Evolutionary conservation across 2,888 invertebrate species (phyloP), one percentile per base, ranked within the genome.

Genomic region (Elysia crispata): DNA sequence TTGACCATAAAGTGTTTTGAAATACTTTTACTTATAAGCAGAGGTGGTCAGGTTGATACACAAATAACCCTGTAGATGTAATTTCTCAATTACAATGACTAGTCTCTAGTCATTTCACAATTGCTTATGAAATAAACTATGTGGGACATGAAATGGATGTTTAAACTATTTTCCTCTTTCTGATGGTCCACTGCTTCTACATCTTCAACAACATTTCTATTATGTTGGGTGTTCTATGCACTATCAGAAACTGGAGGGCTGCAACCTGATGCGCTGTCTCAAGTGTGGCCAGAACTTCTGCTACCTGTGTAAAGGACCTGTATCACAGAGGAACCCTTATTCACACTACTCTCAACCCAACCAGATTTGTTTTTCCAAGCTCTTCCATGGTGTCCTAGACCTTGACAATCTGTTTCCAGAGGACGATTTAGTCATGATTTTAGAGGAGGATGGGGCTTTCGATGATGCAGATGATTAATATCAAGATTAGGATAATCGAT

Each of bases 251-350:
- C 13, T 49, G 18, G 49, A 60, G 50, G 80, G 80, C n/a, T 80
- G 80, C 70, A 80, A 80, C 25, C 5, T 30, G 13, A 76, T 80
- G 76, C 33, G 49, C 62, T 80, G 80, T 54, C 30, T n/a, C 23
- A 70, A 25, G 1, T 80, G 80, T 62, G 80, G 80, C 31, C 62
- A 60, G 11, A 57, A 41, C n/a, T 75, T 80, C 41, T 80, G 80
- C 54, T 80, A 69, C 33, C 69, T 80, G 33, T 80, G 80, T 49
- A 69, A 69, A 18, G 33, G 20, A 3, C 20, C 62, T 1, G 5
- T 80, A 15, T 20, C 70, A 18, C 31, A 50, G 8, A 64, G 41
- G 6, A 64, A 80, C 28, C 80, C 80, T 0, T 80, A 80, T 31
- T 23, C 20, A 30, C 80, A 80, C 66, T 80, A 49, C 33, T 33